Percentiles rank a stretch among this genome's conserved stretches.
Evolutionary conservation across 2,797 vertebrate species (phyloP).

Genomic region (Discoglossus pictus): DNA sequence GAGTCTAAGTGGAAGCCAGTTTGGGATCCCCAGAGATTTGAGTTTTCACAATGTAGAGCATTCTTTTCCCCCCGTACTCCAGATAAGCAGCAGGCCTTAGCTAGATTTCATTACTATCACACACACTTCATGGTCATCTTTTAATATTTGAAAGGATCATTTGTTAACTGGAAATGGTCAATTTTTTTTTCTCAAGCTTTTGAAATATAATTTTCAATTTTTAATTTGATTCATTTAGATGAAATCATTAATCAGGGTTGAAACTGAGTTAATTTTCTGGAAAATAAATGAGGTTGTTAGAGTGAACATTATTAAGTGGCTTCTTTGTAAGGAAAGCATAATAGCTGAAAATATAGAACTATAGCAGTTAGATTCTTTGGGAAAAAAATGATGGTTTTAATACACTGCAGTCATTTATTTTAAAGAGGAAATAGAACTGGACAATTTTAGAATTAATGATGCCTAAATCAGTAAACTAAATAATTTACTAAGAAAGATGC

Average conservation of each 20-base stretch:
- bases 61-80: constrained; percentile 58
- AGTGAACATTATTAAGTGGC: constrained; percentile 94
- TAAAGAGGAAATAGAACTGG: constrained; percentile 62
- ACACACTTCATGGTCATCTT: constrained; percentile 82
- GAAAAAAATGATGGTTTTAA: constrained; percentile 64
- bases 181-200: constrained; percentile 92
- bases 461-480: constrained; percentile 54
- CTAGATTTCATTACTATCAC: constrained; percentile 81
- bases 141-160: constrained; percentile 99
- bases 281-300: constrained; percentile 99
- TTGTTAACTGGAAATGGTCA: constrained; percentile 94
- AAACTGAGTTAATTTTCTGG: constrained; percentile 99
- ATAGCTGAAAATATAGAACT: constrained; percentile 73
- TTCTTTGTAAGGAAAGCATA: constrained; percentile 78
- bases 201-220: constrained; percentile 99
- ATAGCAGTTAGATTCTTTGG: constrained; percentile 57
- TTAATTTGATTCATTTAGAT: constrained; percentile 99
- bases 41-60: constrained; percentile 65
- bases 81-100: constrained; percentile 73
- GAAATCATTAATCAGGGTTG: constrained; percentile 99
- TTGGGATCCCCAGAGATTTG: constrained; percentile 67
- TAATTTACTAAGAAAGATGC: constrained; percentile 56
- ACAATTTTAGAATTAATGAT: constrained; percentile 61
- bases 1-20: constrained; percentile 65
- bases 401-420: constrained; percentile 74